Percentiles rank a stretch among this genome's conserved stretches.
Evolutionary conservation across 2,888 invertebrate species (phyloP).

Genomic region (Sylvicola cinctus): DNA sequence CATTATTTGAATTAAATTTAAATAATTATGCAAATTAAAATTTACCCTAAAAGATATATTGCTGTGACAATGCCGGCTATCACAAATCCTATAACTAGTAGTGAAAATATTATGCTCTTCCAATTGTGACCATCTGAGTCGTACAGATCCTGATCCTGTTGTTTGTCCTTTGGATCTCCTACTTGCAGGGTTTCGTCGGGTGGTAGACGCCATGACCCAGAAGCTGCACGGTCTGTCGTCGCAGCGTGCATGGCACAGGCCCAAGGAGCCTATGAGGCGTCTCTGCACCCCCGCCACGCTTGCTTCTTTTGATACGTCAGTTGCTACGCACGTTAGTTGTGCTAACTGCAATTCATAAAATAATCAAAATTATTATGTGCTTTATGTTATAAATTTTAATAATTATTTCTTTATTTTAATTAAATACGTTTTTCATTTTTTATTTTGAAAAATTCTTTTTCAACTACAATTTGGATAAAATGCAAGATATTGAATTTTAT

Average conservation of each 20-base stretch:
- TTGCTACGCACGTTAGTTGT: slow-evolving; percentile 24
- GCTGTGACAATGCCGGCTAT: slow-evolving; percentile 76
- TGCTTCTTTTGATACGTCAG: slow-evolving; percentile 33
- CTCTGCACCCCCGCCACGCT: slow-evolving; percentile 32
- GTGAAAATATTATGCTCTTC: slow-evolving; percentile 70
- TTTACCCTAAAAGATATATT: slow-evolving; percentile 67
- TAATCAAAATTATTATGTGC: too few species aligned
- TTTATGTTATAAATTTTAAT: too few species aligned
- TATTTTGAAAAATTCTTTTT: too few species aligned
- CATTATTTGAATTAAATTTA: too few species aligned
- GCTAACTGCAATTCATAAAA: too few species aligned
- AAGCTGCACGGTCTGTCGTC: slow-evolving; percentile 57
- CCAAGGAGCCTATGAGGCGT: slow-evolving; percentile 28
- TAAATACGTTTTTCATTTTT: too few species aligned
- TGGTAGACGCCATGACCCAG: slow-evolving; percentile 69
- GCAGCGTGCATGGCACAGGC: slow-evolving; percentile 72
- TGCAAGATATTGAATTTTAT: too few species aligned
- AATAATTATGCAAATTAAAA: too few species aligned
- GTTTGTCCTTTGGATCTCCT: slow-evolving; percentile 70
- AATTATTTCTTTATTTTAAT: too few species aligned
- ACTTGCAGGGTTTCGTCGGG: slow-evolving; percentile 84
- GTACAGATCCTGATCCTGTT: slow-evolving; percentile 55
- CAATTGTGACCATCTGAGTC: slow-evolving; percentile 70
- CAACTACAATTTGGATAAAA: too few species aligned
- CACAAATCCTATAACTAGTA: slow-evolving; percentile 70